A percentile compares a stretch with the other conserved stretches of the same genome.
Evolutionary conservation across 2,113 vertebrate genomes (phyloP).

Genomic region (Neolamprologus variostigma): DNA sequence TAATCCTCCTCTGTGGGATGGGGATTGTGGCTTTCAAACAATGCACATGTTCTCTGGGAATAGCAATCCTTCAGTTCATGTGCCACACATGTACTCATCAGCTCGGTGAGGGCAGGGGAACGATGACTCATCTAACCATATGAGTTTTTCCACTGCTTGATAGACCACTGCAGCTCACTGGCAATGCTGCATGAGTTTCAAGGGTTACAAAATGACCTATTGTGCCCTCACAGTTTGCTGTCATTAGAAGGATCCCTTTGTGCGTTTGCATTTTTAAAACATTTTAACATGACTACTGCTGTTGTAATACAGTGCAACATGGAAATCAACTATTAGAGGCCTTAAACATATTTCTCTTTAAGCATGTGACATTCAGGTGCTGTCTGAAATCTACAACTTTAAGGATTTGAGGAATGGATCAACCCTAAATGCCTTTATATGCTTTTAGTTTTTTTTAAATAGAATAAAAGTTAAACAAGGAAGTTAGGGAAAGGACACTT

Average conservation of each 20-base stretch:
- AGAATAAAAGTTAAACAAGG: background rate
- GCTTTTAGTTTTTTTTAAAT: background rate
- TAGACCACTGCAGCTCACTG: background rate
- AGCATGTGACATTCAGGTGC: background rate
- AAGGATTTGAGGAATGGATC: background rate
- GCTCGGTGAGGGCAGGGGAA: background rate
- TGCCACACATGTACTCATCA: background rate
- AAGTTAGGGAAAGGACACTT: background rate
- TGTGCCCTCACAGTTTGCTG: background rate
- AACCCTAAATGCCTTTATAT: background rate
- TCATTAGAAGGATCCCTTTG: background rate
- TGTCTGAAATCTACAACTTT: background rate
- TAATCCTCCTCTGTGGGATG: background rate
- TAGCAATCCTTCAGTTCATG: background rate
- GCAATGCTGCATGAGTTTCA: background rate
- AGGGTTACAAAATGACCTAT: background rate
- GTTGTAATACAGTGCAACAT: background rate
- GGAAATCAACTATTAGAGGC: background rate
- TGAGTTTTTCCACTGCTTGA: slow-evolving; percentile 15
- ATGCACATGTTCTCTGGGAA: background rate
- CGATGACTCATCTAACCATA: slow-evolving; percentile 33
- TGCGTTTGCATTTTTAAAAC: background rate
- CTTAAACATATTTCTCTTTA: background rate
- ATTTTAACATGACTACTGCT: background rate
- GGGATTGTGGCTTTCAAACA: background rate